phyloP scores from a whole-genome alignment of 2,797 vertebrate genomes.

The Rhadinocentrus ornatus region DNA sequence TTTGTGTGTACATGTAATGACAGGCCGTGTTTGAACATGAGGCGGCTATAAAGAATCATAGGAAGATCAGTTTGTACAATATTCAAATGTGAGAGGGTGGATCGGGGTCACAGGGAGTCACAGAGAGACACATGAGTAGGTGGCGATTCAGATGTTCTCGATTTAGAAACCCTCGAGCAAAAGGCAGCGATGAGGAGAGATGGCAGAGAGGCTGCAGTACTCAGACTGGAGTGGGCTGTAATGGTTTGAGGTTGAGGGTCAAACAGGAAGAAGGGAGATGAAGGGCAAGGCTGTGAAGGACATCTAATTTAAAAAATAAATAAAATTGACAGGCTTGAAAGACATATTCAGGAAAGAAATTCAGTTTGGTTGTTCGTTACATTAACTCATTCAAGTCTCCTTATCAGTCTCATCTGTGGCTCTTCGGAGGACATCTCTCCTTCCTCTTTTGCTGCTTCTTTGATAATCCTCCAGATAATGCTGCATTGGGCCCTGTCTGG shows the following conservation, averaged over 20 bases:
- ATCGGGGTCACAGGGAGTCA: slow-evolving; percentile 62
- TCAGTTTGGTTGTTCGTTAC: slow-evolving; percentile 37
- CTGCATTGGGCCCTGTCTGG: slow-evolving; percentile 59
- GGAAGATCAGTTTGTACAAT: slow-evolving; percentile 51
- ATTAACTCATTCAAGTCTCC: slow-evolving; percentile 50
- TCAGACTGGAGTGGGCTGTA: slow-evolving; percentile 53
- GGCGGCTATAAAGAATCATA: slow-evolving; percentile 39
- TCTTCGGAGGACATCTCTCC: slow-evolving; percentile 57
- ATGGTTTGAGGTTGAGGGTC: slow-evolving; percentile 57
- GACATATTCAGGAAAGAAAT: slow-evolving; percentile 27
- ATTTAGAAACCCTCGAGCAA: slow-evolving; percentile 74
- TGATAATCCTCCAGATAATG: slow-evolving; percentile 68
- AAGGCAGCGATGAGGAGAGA: slow-evolving; percentile 38
- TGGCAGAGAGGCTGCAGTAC: slow-evolving; percentile 31
- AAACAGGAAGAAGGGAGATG: slow-evolving; percentile 29
- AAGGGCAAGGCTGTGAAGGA: slow-evolving; percentile 51
- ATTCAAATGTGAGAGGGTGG: slow-evolving; percentile 54
- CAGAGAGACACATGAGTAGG: slow-evolving; percentile 64
- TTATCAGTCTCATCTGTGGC: slow-evolving; percentile 58
- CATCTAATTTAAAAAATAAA: slow-evolving; percentile 15
- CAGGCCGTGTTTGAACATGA: slow-evolving; percentile 50
- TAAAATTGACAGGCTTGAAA: slow-evolving; percentile 26
- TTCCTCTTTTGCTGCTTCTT: slow-evolving; percentile 55
- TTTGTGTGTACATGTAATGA: slow-evolving; percentile 50
- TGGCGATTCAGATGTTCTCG: slow-evolving; percentile 63